Evolutionary conservation across 2,113 vertebrate genomes (phyloP), one percentile per base, ranked within the genome.

Genomic region (Ramphastos sulfuratus): DNA sequence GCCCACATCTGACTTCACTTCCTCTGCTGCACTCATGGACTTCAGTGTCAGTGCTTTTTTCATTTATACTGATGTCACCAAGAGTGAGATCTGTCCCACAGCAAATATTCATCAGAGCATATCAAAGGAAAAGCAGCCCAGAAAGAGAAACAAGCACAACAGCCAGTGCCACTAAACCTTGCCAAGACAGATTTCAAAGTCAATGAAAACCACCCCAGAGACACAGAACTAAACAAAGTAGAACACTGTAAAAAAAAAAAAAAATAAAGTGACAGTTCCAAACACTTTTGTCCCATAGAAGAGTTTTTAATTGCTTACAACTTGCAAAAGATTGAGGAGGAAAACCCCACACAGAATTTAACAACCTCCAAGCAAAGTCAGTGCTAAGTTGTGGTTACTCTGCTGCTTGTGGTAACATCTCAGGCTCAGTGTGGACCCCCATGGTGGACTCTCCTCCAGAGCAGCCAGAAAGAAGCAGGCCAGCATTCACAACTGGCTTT

Each of bases 181-280:
- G 94, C 94, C 74, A 89, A 95, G 71, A 78, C 3, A 92, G 74
- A 89, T 93, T 89, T 92, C 64, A 89, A 95, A 94, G 91, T 82
- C 81, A 82, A 35, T 63, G 82, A 73, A 92, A 87, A 91, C 50
- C 50, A 77, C 64, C 31, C 76, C 12, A 21, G 86, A 85, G 86
- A 93, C 74, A 89, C 44, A 42, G 74, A 66, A 31, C 44, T 87
- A 82, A 89, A 89, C 85, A 90, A 81, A 90, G 50, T 3, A 85
- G 18, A 90, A 55, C 31, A 48, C 18, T n/a, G 46, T 24, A 52
- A 52, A 64, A 80, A 91, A 50, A 60, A 60, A 90, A 89, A 61
- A 75, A 59, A 71, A 8, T 2, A 44, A 64, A 2, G 7, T 9
- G 10, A 9, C 13, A 28, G 65, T 94, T 86, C 65, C 31, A 35